A percentile compares a stretch with the other conserved stretches of the same genome.
These are phyloP conservation scores for Isurus oxyrinchus DNA, from an alignment of 2,113 vertebrate species.

Conservation along the genomic window DNA sequence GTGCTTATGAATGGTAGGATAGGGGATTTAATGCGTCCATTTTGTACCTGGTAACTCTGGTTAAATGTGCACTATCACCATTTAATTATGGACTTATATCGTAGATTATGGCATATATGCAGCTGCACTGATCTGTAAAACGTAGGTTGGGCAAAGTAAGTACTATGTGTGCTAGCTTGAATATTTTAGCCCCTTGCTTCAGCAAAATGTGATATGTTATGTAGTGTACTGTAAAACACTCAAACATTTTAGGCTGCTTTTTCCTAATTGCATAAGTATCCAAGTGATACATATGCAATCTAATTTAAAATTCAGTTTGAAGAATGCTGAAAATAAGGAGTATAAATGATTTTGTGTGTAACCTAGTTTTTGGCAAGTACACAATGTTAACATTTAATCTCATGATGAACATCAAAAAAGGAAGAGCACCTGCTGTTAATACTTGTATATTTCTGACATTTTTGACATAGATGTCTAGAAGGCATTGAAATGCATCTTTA, in stretches of 20 bases:
- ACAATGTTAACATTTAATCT: neutral
- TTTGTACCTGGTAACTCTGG: neutral
- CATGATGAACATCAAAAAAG: neutral
- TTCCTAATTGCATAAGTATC: neutral
- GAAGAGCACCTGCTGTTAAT: neutral
- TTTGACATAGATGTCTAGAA: neutral
- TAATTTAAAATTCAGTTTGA: neutral
- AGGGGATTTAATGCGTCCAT: too few species aligned
- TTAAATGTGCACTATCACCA: neutral
- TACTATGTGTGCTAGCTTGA: neutral
- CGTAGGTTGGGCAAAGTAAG: neutral
- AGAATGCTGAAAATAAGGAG: neutral
- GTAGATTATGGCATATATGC: neutral
- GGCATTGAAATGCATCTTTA: neutral
- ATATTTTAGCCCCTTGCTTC: neutral
- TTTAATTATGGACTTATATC: neutral
- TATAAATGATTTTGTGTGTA: neutral
- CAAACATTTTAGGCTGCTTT: neutral
- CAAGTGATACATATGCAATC: neutral
- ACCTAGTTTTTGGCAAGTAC: neutral
- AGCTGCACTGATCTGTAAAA: neutral
- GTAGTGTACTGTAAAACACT: neutral
- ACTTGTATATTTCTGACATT: neutral
- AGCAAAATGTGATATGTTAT: neutral
- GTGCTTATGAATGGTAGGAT: neutral